Evolutionary conservation across 1,140 invertebrate species (phyloP), one percentile per base, ranked within the genome.

Genomic region (Drosophila burlai): DNA sequence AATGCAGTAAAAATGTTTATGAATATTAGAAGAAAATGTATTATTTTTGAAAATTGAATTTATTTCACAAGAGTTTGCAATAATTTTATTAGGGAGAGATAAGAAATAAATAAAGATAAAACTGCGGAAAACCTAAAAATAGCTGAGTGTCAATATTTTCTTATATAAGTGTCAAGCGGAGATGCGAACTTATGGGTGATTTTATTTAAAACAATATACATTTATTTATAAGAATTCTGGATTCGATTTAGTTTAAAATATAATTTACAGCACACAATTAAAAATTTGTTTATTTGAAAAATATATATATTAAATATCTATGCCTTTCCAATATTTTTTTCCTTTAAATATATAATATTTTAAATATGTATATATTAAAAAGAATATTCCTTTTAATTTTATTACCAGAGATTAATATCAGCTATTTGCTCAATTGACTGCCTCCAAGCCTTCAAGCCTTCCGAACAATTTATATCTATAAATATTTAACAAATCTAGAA

Each of bases 1-100:
- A 13, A 13, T 40, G 21, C 0, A 2, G 1, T 24, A 10, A 38
- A 11, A n/a, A 6, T 38, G 11, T n/a, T 11, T 4, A 16, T 40
- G 2, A 13, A n/a, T 31, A 11, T 38, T 0, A n/a, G 10, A 31
- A 11, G 1, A n/a, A 15, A 11, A 13, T 16, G 3, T 4, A 18
- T 4, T 26, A 9, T 8, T 31, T 26, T 21, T 5, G 1, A 15
- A 29, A 11, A 13, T 9, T 2, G 0, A 24, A 3, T 11, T 38
- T n/a, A 71, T 71, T 71, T 67, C 67, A 71, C 26, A 54, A 71
- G 40, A 29, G 10, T 15, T 46, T 38, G 47, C 21, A 54, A 71
- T 54, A 11, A 4, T 54, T 66, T 54, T 54, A 55, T 40, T 38
- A 42, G 16, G 2, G 1, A 13, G 2, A 54, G 63, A 66, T 66